Evolutionary conservation across 1,140 invertebrate genomes (phyloP).

Genomic region (Anadara kagoshimensis): DNA sequence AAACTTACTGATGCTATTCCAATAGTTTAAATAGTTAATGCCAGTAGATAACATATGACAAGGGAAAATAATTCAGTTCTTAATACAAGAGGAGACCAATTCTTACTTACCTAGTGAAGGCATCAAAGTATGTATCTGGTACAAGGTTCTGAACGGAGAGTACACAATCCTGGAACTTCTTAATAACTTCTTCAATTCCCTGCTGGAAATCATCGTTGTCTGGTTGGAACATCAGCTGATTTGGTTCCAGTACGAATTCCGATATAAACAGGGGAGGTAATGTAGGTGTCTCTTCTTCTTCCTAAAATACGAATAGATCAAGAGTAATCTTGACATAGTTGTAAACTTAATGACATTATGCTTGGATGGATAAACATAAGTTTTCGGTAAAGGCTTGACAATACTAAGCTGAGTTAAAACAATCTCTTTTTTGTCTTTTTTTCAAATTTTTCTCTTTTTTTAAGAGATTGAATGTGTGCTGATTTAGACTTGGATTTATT

Average conservation of each 20-base stretch:
- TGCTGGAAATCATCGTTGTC: conserved; percentile 71
- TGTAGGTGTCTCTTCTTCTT: conserved; percentile 65
- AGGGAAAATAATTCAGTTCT: neutral
- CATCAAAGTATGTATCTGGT: conserved; percentile 73
- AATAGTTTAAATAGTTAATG: too few relatives aligned
- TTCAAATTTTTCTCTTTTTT: too few relatives aligned
- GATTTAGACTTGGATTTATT: too few relatives aligned
- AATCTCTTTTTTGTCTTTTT: too few relatives aligned
- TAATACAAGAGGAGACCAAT: neutral
- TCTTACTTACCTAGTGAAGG: conserved; percentile 69
- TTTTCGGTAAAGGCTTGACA: too few relatives aligned
- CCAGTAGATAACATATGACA: neutral
- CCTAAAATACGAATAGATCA: conserved; percentile 26
- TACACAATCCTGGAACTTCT: conserved; percentile 72
- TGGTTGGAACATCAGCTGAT: conserved; percentile 71
- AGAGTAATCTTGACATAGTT: too few relatives aligned
- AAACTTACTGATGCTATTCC: too few relatives aligned
- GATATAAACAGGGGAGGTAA: conserved; percentile 70
- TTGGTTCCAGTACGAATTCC: conserved; percentile 72
- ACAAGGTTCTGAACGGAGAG: conserved; percentile 72
- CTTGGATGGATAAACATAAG: too few relatives aligned
- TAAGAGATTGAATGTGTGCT: too few relatives aligned
- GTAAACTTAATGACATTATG: too few relatives aligned
- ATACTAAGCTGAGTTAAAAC: too few relatives aligned
- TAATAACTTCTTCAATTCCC: conserved; percentile 69